Evolutionary conservation across 1,140 invertebrate species (phyloP).

Genomic region (Notospermus geniculatus): DNA sequence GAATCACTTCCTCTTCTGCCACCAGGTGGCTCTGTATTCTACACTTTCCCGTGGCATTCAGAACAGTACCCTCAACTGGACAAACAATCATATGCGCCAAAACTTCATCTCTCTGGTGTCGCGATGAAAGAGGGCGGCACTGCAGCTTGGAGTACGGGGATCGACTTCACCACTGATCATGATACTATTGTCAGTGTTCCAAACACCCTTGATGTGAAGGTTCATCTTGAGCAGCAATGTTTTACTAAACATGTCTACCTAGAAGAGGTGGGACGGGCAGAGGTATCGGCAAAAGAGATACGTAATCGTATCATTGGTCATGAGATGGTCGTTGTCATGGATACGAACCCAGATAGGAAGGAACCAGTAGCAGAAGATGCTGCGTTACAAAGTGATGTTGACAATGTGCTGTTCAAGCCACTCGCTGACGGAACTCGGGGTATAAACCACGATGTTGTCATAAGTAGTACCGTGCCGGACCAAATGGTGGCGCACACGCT

Average conservation of each 20-base stretch:
- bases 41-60: constrained; percentile 45
- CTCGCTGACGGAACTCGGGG: too few relatives aligned
- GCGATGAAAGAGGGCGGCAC: constrained; percentile 11
- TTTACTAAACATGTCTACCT: constrained; percentile 63
- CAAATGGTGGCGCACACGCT: too few relatives aligned
- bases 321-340: constrained; percentile 21
- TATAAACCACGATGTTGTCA: too few relatives aligned
- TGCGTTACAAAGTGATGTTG: too few relatives aligned
- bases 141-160: constrained; percentile 53
- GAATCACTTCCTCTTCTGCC: constrained; percentile 41
- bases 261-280: constrained; percentile 66
- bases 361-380: too few relatives aligned
- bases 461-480: too few relatives aligned
- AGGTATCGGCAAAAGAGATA: constrained; percentile 71
- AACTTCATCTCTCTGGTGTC: constrained; percentile 22
- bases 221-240: constrained; percentile 62
- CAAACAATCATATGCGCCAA: constrained; percentile 19
- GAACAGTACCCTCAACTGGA: constrained; percentile 11
- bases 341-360: constrained; percentile 5
- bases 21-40: constrained; percentile 38
- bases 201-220: constrained; percentile 68
- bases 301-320: constrained; percentile 59
- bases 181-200: constrained; percentile 66
- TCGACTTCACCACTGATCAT: constrained; percentile 49
- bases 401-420: too few relatives aligned